phyloP scores from a whole-genome alignment of 2,113 vertebrate species.

The Oreochromis niloticus region DNA sequence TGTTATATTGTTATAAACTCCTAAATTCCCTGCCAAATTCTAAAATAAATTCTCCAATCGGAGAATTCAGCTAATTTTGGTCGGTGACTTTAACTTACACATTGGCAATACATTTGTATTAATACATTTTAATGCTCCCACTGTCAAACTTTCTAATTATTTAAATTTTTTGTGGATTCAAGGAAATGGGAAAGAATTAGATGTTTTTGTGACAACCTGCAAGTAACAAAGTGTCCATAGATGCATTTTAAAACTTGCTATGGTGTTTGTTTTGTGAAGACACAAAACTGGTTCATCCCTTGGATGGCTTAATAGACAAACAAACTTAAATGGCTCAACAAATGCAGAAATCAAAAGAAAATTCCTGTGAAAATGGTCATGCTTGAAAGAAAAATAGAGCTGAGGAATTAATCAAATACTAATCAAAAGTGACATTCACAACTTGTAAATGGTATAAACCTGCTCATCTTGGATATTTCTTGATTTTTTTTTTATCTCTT shows the following conservation, averaged over 20 bases:
- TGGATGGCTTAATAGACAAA: not conserved
- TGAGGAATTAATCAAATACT: not conserved
- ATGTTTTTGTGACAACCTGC: not conserved
- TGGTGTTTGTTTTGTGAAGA: not conserved
- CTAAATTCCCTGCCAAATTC: not conserved
- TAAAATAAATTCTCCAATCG: not conserved
- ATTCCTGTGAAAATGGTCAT: not conserved
- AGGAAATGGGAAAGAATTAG: rapidly evolving
- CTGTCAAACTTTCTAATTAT: not conserved
- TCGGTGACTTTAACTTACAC: not conserved
- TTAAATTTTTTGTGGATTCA: not conserved
- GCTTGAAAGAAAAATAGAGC: not conserved
- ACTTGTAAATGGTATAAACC: not conserved
- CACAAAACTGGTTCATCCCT: not conserved
- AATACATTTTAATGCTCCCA: not conserved
- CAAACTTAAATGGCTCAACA: not conserved
- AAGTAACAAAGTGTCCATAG: not conserved
- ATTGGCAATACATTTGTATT: not conserved
- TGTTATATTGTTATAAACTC: not conserved
- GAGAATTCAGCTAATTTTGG: not conserved
- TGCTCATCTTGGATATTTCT: not conserved
- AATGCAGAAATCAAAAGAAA: not conserved
- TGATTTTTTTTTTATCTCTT: not conserved
- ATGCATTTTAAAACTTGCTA: not conserved
- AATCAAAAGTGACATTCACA: not conserved